Percentiles rank a stretch among this genome's conserved stretches.
Evolutionary conservation across 2,888 invertebrate species (phyloP).

Genomic region (Thera obeliscata): DNA sequence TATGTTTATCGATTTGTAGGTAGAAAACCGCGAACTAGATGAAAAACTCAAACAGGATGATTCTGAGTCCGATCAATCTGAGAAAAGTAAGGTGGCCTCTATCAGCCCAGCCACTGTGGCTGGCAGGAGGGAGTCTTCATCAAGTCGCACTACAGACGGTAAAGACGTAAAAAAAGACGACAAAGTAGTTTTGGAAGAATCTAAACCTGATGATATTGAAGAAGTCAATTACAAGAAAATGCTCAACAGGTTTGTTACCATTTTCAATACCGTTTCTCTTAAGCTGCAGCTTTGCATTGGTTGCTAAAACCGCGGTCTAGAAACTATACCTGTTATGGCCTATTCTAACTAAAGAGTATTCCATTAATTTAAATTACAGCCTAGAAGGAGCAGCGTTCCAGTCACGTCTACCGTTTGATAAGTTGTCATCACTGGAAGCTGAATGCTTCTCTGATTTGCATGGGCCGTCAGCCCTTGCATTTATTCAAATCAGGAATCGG

Average conservation of each 20-base stretch:
- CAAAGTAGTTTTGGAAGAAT: constrained; percentile 33
- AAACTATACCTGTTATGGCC: no score
- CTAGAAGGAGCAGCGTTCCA: constrained; percentile 97
- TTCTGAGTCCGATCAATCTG: constrained; percentile 86
- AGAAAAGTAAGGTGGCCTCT: constrained; percentile 84
- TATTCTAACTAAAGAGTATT: background rate
- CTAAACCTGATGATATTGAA: constrained; percentile 85
- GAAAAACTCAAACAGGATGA: constrained; percentile 88
- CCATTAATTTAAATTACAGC: constrained; percentile 61
- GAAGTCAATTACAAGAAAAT: constrained; percentile 82
- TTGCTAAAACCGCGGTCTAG: background rate
- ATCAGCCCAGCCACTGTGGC: constrained; percentile 83
- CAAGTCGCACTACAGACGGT: constrained; percentile 72
- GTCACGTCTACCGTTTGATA: constrained; percentile 96
- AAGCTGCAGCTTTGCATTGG: background rate
- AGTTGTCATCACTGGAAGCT: constrained; percentile 96
- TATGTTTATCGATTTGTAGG: constrained; percentile 83
- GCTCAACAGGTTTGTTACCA: constrained; percentile 73
- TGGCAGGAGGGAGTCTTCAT: constrained; percentile 81
- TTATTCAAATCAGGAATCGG: constrained; percentile 95
- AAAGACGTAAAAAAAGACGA: constrained; percentile 79
- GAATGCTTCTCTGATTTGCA: constrained; percentile 97
- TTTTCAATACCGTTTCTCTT: background rate
- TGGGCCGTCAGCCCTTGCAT: constrained; percentile 93
- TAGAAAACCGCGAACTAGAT: constrained; percentile 85